A percentile compares a stretch with the other conserved stretches of the same genome.
Conservation (phyloP, 2,888 invertebrate species). For the Halictus quadricinctus region DNA sequence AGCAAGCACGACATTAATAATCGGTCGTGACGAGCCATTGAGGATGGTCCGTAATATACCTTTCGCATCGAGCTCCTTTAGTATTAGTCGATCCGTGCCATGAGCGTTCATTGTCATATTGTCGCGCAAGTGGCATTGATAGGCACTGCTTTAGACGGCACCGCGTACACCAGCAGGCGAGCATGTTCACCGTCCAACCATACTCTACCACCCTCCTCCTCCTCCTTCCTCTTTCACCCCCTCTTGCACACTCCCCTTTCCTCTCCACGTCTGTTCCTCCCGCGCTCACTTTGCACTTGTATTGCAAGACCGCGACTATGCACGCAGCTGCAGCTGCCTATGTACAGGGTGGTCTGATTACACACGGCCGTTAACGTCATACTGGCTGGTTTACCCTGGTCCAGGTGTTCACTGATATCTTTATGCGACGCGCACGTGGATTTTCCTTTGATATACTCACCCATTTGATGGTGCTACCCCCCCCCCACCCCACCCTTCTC, state of each 20-base stretch:
- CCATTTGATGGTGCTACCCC: not conserved
- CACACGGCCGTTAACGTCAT: constrained; percentile 15
- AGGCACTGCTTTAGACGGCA: constrained; percentile 59
- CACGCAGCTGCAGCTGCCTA: constrained; percentile 40
- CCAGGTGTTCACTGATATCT: constrained; percentile 24
- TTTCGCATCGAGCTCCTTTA: constrained; percentile 65
- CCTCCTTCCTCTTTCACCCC: not conserved
- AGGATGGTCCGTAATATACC: constrained; percentile 64
- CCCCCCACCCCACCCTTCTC: too few species aligned
- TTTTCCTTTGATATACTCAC: not conserved
- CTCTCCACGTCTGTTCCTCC: constrained; percentile 26
- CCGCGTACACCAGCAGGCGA: constrained; percentile 32
- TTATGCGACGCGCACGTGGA: not conserved
- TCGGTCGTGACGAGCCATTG: constrained; percentile 66
- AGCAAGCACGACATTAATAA: constrained; percentile 68
- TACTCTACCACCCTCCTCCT: not conserved
- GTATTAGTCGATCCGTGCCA: constrained; percentile 71
- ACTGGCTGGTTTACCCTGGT: constrained; percentile 11
- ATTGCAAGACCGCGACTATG: constrained; percentile 47
- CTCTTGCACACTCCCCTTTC: not conserved
- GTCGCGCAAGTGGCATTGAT: constrained; percentile 73
- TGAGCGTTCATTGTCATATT: constrained; percentile 69
- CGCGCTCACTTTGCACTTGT: constrained; percentile 59
- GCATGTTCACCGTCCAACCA: constrained; percentile 38
- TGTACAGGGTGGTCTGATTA: constrained; percentile 24